Base-by-base conservation (phyloP, 1,140 invertebrate genomes). In the Dryas iulia region DNA sequence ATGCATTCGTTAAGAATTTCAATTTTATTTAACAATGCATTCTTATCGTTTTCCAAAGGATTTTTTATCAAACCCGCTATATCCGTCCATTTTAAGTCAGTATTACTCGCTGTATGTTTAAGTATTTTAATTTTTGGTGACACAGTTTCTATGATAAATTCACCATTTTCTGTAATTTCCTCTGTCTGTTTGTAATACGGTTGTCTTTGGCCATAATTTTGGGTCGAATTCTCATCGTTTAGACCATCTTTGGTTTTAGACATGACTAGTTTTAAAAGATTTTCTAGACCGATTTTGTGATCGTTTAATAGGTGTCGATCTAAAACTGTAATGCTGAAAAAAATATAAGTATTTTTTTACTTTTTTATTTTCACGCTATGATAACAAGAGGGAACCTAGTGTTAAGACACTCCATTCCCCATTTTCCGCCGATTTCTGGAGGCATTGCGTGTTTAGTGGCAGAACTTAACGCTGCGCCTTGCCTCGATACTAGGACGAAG, bases 201-300 rank as follows among this genome's bases (percentile, higher is more conserved):
- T 59, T 86, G 79, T 60, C 83, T 71, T 5, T 80, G 69, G 1
- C 77, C 79, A 31, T 72, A 87, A 0, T 74, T 25, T 3, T 72
- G 58, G 7, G 14, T 52, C 21, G 62, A 11, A 12, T 28, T 53
- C 0, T 84, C 78, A 4, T 86, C 81, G 1, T 71, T 61, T 0
- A 91, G 62, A 10, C 84, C 79, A 18, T 88, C 82, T 75, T 82
- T 85, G 0, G 88, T 90, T 72, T 90, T 90, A 1, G 81, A 78
- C 79, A 90, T 80, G 0, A 90, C 88, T 10, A 90, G 70, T 56
- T 89, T 85, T 1, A 91, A 67, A 0, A 91, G 80, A 26, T 80
- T 86, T 2, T 89, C 88, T 0, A 91, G 70, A 21, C 84, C 79
- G 8, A 91, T 87, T 61, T 87, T 87, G 61, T 91, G 88, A 24